phyloP scores from a whole-genome alignment of 2,888 invertebrate species.

The Eumerus sabulonum region DNA sequence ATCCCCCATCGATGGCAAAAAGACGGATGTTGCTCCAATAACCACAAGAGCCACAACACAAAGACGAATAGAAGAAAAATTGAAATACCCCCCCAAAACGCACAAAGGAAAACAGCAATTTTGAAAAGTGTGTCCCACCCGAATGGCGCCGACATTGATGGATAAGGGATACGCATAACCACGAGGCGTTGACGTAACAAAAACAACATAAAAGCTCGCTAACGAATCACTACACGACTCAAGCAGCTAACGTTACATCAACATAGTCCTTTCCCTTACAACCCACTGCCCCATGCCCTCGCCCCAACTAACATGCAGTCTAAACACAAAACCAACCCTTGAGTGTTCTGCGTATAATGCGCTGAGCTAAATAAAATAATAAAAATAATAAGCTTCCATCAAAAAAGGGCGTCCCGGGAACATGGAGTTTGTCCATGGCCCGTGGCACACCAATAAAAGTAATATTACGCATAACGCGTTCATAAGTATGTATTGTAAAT shows the following conservation, averaged over 20 bases:
- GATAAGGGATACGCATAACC: conserved; percentile 45
- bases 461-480: conserved; percentile 56
- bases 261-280: conserved; percentile 30
- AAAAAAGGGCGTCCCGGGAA: conserved; percentile 17
- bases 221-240: conserved; percentile 44
- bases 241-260: conserved; percentile 34
- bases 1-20: conserved; percentile 52
- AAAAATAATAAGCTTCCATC: conserved; percentile 60
- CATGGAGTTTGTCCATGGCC: background rate
- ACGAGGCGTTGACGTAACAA: conserved; percentile 54
- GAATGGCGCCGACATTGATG: conserved; percentile 50
- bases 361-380: conserved; percentile 60
- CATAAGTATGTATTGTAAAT: conserved; percentile 36
- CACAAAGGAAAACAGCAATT: conserved; percentile 60
- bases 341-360: conserved; percentile 40
- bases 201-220: conserved; percentile 52
- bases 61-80: conserved; percentile 21
- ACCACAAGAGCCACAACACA: conserved; percentile 30
- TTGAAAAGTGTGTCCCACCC: conserved; percentile 40
- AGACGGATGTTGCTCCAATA: conserved; percentile 62
- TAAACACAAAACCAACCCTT: conserved; percentile 53
- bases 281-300: too few species aligned
- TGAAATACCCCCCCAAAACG: background rate
- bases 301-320: conserved; percentile 32
- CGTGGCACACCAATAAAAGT: background rate